phyloP scores from a whole-genome alignment of 2,797 vertebrate species.

The Pseudochirops cupreus region DNA sequence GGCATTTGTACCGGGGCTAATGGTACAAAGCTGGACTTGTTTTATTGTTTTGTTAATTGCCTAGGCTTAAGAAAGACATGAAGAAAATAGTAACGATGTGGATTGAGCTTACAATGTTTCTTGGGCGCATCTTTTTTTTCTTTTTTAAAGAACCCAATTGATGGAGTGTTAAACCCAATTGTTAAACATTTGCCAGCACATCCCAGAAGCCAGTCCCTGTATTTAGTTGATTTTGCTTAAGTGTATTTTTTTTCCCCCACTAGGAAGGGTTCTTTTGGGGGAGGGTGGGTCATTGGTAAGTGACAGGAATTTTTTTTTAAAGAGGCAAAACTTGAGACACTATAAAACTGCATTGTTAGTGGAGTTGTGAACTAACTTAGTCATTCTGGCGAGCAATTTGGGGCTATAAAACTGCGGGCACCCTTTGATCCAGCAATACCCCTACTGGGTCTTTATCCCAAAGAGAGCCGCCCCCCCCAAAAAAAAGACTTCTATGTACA shows the following conservation, averaged over 20 bases:
- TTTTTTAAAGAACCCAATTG: not conserved
- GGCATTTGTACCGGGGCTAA: not conserved
- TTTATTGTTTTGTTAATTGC: not conserved
- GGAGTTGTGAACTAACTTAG: not conserved
- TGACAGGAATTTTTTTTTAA: not conserved
- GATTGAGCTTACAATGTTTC: not conserved
- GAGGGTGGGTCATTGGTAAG: not conserved
- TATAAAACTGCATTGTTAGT: not conserved
- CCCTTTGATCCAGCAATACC: not conserved
- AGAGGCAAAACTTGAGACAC: not conserved
- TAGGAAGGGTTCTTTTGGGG: not conserved
- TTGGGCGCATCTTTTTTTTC: not conserved
- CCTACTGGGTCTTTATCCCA: not conserved
- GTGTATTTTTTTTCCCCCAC: not conserved
- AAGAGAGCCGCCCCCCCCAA: too few species aligned
- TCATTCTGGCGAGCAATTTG: not conserved
- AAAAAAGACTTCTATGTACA: not conserved
- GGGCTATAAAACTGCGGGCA: not conserved
- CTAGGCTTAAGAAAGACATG: not conserved
- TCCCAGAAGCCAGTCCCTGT: not conserved
- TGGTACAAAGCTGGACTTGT: not conserved
- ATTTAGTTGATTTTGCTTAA: not conserved
- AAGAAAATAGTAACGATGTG: not conserved
- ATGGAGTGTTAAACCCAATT: not conserved
- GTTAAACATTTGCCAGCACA: not conserved